Conservation (phyloP, 2,113 vertebrate genomes). For the Phoxinus phoxinus region DNA sequence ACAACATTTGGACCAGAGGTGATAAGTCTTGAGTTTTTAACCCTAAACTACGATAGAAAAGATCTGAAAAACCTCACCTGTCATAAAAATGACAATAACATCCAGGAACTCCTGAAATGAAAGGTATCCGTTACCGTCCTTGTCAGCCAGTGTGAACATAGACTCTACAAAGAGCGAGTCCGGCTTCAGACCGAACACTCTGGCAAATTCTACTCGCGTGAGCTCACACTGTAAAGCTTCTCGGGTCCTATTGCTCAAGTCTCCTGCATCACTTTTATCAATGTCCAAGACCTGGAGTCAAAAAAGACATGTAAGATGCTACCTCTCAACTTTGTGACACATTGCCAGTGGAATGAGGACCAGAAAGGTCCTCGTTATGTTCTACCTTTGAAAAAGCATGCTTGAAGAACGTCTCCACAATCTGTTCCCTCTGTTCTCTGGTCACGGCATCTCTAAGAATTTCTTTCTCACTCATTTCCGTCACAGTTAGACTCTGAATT, state of each 20-base stretch:
- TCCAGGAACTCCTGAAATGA: constrained; percentile 95
- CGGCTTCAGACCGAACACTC: constrained; percentile 87
- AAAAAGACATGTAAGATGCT: constrained; percentile 36
- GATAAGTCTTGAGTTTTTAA: neutral
- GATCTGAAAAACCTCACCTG: constrained; percentile 76
- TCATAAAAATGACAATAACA: constrained; percentile 95
- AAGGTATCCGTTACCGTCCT: constrained; percentile 94
- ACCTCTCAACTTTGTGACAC: constrained; percentile 44
- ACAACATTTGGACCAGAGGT: neutral
- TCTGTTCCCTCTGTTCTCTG: constrained; percentile 84
- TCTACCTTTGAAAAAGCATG: constrained; percentile 90
- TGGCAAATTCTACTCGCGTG: constrained; percentile 87
- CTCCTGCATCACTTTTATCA: constrained; percentile 78
- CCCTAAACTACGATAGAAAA: neutral
- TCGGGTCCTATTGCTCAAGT: constrained; percentile 78
- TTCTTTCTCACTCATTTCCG: constrained; percentile 77
- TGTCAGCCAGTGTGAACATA: constrained; percentile 95
- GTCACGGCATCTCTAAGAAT: constrained; percentile 87
- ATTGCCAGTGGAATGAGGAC: neutral
- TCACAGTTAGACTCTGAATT: constrained; percentile 66
- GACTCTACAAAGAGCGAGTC: constrained; percentile 91
- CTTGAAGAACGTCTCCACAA: constrained; percentile 93
- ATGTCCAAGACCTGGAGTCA: constrained; percentile 87
- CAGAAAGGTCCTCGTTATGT: neutral
- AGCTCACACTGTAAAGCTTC: constrained; percentile 90